Base-by-base conservation (phyloP, 2,888 invertebrate species). In the Lasius fuliginosus region DNA sequence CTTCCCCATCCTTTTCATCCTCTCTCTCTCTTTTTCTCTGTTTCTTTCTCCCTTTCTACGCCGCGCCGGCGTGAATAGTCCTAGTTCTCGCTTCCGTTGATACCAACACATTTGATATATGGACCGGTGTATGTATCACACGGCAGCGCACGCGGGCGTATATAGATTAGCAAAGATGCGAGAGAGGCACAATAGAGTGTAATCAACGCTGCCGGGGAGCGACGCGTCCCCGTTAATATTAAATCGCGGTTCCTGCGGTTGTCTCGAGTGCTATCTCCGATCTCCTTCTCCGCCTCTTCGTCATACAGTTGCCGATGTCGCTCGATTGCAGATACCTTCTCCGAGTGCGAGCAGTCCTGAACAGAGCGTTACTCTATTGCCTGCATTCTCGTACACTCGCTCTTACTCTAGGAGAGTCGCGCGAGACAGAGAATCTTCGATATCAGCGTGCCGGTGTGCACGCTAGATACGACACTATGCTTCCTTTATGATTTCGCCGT, bases 61-160 rank as follows among this genome's bases (percentile, higher is more conserved):
- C 46, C 64, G 23, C 49, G 27, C 46, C 64, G 23, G 49, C 36
- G 58, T 87, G 85, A 85, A 85, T 82, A 86, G 83, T 62, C 76
- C 85, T 77, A 85, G 90, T 89, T 83, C 84, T 84, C 76, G 82
- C 88, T 92, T 92, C 92, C 92, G 91, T 89, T 91, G 91, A 75
- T 88, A 90, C 92, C 91, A 91, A 92, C 93, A 91, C 90, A 90
- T 92, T 92, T 93, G 92, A 93, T 93, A 92, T 92, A 94, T 91
- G 91, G 88, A 83, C 87, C 89, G 87, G 90, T 89, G 88, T 90
- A 93, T 92, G 91, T 90, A 92, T 91, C 90, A 85, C 87, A 82
- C 77, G 85, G 74, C 69, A 42, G 73, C 89, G 91, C 87, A 87
- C 84, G 84, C 86, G 82, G 76, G 49, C 75, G 74, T 90, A 85